A percentile compares a stretch with the other conserved stretches of the same genome.
Evolutionary conservation across 2,797 vertebrate species (phyloP).

Genomic region (Neopelma chrysocephalum): DNA sequence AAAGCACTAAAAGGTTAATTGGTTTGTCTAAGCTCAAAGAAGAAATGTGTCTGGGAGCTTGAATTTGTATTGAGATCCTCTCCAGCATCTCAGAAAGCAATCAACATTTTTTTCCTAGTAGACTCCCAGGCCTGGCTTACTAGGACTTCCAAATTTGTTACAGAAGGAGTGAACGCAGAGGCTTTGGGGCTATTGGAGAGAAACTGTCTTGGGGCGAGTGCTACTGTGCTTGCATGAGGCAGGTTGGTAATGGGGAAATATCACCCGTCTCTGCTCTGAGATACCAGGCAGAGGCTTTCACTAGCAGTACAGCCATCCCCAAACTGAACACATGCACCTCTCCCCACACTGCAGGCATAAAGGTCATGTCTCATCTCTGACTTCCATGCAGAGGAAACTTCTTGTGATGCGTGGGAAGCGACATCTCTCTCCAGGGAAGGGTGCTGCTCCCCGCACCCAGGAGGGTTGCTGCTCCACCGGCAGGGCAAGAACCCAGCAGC

Average conservation of each 20-base stretch:
- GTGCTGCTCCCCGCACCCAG: neutral
- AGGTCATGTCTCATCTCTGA: neutral
- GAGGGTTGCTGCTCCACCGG: neutral
- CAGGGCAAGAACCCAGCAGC: neutral
- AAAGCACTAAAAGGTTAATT: neutral
- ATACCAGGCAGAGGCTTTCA: neutral
- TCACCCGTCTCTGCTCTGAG: neutral
- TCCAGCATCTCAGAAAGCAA: neutral
- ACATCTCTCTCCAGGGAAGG: neutral
- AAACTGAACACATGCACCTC: neutral
- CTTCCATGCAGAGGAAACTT: rapidly evolving
- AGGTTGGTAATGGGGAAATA: too few relatives aligned
- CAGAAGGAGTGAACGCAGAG: neutral
- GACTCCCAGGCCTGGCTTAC: neutral
- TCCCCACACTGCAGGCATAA: neutral
- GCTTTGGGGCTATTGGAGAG: neutral
- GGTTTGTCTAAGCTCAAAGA: neutral
- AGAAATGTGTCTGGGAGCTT: neutral
- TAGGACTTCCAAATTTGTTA: neutral
- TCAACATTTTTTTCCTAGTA: neutral
- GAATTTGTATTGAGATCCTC: neutral
- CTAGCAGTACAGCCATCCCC: neutral
- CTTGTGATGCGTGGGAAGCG: neutral
- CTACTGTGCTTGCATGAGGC: neutral
- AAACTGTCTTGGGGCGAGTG: neutral